Conservation (phyloP, 2,888 invertebrate species). For the Hypomecis atomaria region DNA sequence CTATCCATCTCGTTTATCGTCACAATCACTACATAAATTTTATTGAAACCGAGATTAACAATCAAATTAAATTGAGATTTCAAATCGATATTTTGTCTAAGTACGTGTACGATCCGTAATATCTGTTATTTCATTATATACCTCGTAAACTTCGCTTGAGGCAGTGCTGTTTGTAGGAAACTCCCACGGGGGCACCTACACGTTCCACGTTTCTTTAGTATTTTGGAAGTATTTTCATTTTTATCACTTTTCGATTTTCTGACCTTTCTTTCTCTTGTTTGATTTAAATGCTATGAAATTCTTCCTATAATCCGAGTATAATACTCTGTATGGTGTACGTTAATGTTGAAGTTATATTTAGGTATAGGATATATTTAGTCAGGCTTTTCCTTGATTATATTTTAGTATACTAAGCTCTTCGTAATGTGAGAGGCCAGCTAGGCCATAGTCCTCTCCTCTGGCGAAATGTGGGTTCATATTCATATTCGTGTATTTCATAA, state of each 20-base stretch:
- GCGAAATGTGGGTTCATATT: no score
- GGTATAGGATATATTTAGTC: no score
- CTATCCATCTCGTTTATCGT: conserved; percentile 2
- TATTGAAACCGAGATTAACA: neutral
- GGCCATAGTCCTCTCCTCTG: no score
- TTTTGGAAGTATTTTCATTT: conserved; percentile 9
- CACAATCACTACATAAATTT: neutral
- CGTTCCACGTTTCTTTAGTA: conserved; percentile 31
- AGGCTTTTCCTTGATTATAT: no score
- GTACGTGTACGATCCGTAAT: conserved; percentile 23
- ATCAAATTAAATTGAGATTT: conserved; percentile 21
- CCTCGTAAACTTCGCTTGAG: conserved; percentile 34
- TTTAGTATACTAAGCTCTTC: no score
- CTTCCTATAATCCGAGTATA: no score
- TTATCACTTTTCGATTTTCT: conserved; percentile 10
- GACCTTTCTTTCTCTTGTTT: neutral
- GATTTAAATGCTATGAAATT: no score
- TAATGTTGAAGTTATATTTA: no score
- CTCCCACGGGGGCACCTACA: conserved; percentile 41
- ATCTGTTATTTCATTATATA: conserved; percentile 39
- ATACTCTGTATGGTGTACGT: no score
- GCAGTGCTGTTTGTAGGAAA: conserved; percentile 14
- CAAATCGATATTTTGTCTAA: conserved; percentile 35
- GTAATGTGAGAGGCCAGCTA: no score
- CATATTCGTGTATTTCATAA: no score